A percentile compares a stretch with the other conserved stretches of the same genome.
Evolutionary conservation across 2,888 invertebrate species (phyloP).

Genomic region (Onchidella celtica): DNA sequence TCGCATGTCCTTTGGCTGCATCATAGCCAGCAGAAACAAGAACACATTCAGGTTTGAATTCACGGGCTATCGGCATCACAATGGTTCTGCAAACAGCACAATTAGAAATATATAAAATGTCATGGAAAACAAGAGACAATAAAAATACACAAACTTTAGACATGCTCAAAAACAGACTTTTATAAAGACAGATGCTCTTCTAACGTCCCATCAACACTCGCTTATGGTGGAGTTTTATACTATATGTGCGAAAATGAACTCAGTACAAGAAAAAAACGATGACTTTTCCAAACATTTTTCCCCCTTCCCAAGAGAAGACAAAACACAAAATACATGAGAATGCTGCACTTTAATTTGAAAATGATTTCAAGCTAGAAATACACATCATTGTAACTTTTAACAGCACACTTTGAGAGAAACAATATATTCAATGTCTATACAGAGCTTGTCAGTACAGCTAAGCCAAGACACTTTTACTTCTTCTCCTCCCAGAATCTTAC

Average conservation of each 20-base stretch:
- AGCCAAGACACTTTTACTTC: too few relatives aligned
- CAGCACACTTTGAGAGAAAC: too few relatives aligned
- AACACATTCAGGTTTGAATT: slow-evolving; percentile 91
- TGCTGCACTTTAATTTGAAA: neutral
- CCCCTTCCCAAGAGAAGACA: too few relatives aligned
- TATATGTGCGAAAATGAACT: too few relatives aligned
- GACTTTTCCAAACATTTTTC: too few relatives aligned
- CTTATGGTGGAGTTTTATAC: too few relatives aligned
- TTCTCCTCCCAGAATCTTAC: too few relatives aligned
- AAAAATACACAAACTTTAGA: neutral
- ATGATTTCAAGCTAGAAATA: neutral
- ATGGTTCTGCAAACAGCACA: slow-evolving; percentile 85
- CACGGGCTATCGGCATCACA: slow-evolving; percentile 95
- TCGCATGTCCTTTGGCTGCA: slow-evolving; percentile 95
- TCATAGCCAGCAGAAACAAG: slow-evolving; percentile 99
- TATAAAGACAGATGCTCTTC: too few relatives aligned
- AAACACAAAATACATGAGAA: neutral
- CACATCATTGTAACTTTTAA: too few relatives aligned
- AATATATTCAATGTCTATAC: neutral
- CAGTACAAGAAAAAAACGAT: too few relatives aligned
- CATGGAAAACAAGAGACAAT: neutral
- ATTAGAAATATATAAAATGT: neutral
- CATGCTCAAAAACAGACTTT: too few relatives aligned
- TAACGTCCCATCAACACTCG: too few relatives aligned
- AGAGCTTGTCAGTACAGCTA: neutral